Base-by-base conservation (phyloP, 2,888 invertebrate genomes). In the Nemapogon koenigi region DNA sequence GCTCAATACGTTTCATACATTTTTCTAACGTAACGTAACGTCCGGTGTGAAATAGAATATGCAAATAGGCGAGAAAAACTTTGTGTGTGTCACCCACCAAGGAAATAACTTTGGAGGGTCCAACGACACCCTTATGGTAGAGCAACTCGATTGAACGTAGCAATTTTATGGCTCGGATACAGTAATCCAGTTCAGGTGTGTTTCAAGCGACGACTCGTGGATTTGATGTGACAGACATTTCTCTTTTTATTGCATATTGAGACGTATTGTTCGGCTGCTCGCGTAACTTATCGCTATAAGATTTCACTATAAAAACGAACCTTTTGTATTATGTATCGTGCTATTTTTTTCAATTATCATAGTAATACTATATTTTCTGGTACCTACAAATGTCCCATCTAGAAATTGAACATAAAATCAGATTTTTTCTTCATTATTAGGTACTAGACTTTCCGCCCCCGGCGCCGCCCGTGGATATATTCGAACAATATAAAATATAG, bases 201-300 rank as follows among this genome's bases (percentile, higher is more conserved):
- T 16, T 31, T 16, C 16, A 31, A 31, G 8, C 15, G 30, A 30
- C 16, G 33, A 33, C 4, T 19, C 33, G 19, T 33, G 16, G 33
- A 33, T 33, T 33, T 33, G 19, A 33, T 33, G 33, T 33, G 33
- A 33, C 33, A 33, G 13, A 19, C 33, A 33, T 19, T 31, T 38
- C 22, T 15, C 11, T 31, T 68, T 76, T 76, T 75, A 75, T 73
- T 73, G 72, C 71, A 71, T 75, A 75, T 76, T 78, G 76, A 72
- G 70, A 71, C 66, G 66, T 70, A 70, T 56, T 66, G 60, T 68
- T 60, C 62, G 47, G 52, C 68, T 68, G 68, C 66, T 65, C 65
- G 68, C 68, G 16, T 16, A 35, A 22, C 25, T 17, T 14, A 25
- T 13, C 10, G 16, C 16, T 4, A 8, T 29, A 29, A 29, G 2